Evolutionary conservation across 2,888 invertebrate genomes (phyloP).

Genomic region (Pardosa pseudoannulata): DNA sequence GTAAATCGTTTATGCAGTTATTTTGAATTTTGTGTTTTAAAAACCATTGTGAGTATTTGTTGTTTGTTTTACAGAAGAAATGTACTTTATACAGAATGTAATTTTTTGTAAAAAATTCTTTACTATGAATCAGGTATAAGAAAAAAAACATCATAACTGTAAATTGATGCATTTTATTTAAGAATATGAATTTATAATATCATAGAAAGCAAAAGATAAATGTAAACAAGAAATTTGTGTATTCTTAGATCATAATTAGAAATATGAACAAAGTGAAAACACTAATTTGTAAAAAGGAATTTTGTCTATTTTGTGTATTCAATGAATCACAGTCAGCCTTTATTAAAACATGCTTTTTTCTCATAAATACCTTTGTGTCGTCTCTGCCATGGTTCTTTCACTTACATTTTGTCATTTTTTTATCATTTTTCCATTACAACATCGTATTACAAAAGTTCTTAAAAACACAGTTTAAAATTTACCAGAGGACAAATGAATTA

Average conservation of each 20-base stretch:
- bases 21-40: background rate
- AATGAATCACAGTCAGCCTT: conserved; percentile 62
- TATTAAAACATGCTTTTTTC: conserved; percentile 71
- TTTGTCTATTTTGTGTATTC: conserved; percentile 73
- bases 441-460: too few species aligned
- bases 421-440: too few species aligned
- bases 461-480: too few species aligned
- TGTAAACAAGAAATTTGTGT: conserved; percentile 11
- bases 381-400: too few species aligned
- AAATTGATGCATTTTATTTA: background rate
- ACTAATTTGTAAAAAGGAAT: conserved; percentile 68
- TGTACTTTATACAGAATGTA: background rate
- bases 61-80: conserved; percentile 3
- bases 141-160: background rate
- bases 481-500: too few species aligned
- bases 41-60: conserved; percentile 6
- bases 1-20: too few species aligned
- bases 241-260: conserved; percentile 26
- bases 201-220: background rate
- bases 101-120: background rate
- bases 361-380: conserved; percentile 1
- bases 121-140: background rate
- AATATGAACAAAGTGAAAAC: conserved; percentile 48
- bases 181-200: background rate
- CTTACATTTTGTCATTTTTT: too few species aligned